A percentile compares a stretch with the other conserved stretches of the same genome.
Evolutionary conservation across 2,797 vertebrate species (phyloP).

Genomic region (Liparis tanakae): DNA sequence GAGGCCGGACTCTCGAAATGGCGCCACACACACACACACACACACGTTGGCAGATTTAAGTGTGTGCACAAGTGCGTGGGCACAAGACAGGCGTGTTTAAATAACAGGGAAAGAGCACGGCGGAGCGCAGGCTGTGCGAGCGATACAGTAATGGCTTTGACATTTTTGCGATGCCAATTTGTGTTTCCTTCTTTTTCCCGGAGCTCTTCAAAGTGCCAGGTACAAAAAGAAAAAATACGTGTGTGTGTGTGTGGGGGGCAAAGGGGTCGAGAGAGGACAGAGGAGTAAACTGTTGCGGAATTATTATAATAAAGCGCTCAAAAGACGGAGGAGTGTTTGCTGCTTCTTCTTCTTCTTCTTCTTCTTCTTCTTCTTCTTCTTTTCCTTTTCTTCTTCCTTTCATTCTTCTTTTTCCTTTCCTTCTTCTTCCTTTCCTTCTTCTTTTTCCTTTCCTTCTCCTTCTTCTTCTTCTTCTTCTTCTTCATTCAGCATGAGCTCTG

Average conservation of each 20-base stretch:
- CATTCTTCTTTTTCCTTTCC: constrained; percentile 29
- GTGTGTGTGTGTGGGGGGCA: no score
- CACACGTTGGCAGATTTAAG: constrained; percentile 15
- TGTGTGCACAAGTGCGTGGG: constrained; percentile 38
- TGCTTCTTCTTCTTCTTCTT: constrained; percentile 30
- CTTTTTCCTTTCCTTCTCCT: constrained; percentile 30
- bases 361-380: constrained; percentile 37
- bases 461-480: constrained; percentile 37
- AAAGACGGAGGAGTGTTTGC: constrained; percentile 30
- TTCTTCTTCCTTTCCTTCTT: constrained; percentile 31
- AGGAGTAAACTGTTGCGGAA: constrained; percentile 29
- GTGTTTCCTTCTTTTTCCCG: constrained; percentile 52
- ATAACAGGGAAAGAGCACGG: constrained; percentile 56
- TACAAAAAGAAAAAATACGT: no score
- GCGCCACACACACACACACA: constrained; percentile 25
- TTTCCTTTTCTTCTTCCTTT: constrained; percentile 39
- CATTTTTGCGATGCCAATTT: constrained; percentile 72
- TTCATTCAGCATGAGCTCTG: constrained; percentile 24
- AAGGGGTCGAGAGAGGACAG: constrained; percentile 16
- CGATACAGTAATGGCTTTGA: constrained; percentile 73
- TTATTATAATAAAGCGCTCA: constrained; percentile 48
- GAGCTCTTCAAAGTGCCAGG: constrained; percentile 54
- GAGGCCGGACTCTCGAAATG: constrained; percentile 15
- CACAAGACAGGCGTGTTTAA: constrained; percentile 61
- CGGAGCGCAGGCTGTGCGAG: constrained; percentile 51